These are phyloP conservation scores for Laothoe populi DNA, from an alignment of 2,888 invertebrate genomes.

Conservation along the genomic window DNA sequence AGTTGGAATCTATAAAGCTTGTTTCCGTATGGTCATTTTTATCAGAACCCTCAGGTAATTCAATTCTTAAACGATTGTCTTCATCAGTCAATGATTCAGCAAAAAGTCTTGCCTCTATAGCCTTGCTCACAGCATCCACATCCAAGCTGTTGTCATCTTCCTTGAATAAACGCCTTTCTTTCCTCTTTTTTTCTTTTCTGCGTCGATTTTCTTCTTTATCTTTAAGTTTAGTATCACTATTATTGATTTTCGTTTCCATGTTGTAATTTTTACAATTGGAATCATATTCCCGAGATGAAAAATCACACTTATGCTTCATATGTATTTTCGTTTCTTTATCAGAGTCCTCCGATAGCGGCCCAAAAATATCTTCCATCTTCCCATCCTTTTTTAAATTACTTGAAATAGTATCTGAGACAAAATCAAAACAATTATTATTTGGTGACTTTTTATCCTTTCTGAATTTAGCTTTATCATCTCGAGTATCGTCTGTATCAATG, in stretches of 20 bases:
- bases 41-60: slow-evolving; percentile 34
- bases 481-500: slow-evolving; percentile 71
- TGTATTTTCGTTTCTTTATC: slow-evolving; percentile 61
- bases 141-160: slow-evolving; percentile 93
- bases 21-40: slow-evolving; percentile 77
- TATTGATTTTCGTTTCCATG: slow-evolving; percentile 30
- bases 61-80: slow-evolving; percentile 66
- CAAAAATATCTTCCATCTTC: slow-evolving; percentile 95
- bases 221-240: slow-evolving; percentile 62
- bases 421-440: slow-evolving; percentile 55
- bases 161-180: slow-evolving; percentile 84
- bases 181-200: slow-evolving; percentile 86
- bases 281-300: slow-evolving; percentile 52
- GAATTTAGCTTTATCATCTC: slow-evolving; percentile 84
- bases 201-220: slow-evolving; percentile 84
- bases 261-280: slow-evolving; percentile 35
- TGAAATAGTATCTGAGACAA: slow-evolving; percentile 52
- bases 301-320: slow-evolving; percentile 56
- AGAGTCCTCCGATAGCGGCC: slow-evolving; percentile 91
- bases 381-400: slow-evolving; percentile 87
- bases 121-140: slow-evolving; percentile 92
- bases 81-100: slow-evolving; percentile 86
- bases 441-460: slow-evolving; percentile 83
- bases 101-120: slow-evolving; percentile 91
- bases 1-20: slow-evolving; percentile 22